Base-by-base conservation (phyloP, 2,888 invertebrate species). In the Coecobrya sp. region DNA sequence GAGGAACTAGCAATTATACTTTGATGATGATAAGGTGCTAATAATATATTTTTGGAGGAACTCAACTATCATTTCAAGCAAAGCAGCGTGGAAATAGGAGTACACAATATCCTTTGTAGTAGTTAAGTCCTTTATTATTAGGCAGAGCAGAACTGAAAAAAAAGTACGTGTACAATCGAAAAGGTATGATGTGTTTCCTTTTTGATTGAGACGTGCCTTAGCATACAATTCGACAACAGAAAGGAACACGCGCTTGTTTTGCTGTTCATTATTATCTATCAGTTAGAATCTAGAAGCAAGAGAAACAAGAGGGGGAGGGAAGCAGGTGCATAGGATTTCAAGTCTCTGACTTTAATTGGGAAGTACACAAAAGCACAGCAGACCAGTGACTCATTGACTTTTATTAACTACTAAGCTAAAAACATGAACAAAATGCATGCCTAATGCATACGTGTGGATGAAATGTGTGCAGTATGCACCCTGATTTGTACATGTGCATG, bases 341-440 rank as follows among this genome's bases (percentile, higher is more conserved):
- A 55, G 55, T 55, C n/a, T 55, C 55, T 55, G 55, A 19, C n/a
- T 55, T 55, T 55, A 55, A 55, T 55, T 55, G 55, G 55, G 55
- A 55, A 55, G 19, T 19, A n/a, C 55, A 55, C n/a, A 19, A 8
- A 19, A 55, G 3, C 55, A 19, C 55, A 19, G 13, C 22, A 27
- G 27, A 73, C 5, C 19, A 73, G 25, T 73, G 73, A 73, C 73
- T 73, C 73, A 73, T 73, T 73, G 73, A 73, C 73, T 73, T 73
- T 42, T 73, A 19, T 73, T 36, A 42, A 73, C 36, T 73, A 27
- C 65, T 65, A 19, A 11, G 4, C 13, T 65, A 1, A 65, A 65
- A 65, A 25, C 19, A 55, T 65, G 65, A 65, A 10, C 65, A 65
- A 65, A 65, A 16, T 65, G 65, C 65, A 65, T 25, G 22, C 42